A percentile compares a stretch with the other conserved stretches of the same genome.
Evolutionary conservation across 2,888 invertebrate genomes (phyloP).

Genomic region (Athalia rosae): DNA sequence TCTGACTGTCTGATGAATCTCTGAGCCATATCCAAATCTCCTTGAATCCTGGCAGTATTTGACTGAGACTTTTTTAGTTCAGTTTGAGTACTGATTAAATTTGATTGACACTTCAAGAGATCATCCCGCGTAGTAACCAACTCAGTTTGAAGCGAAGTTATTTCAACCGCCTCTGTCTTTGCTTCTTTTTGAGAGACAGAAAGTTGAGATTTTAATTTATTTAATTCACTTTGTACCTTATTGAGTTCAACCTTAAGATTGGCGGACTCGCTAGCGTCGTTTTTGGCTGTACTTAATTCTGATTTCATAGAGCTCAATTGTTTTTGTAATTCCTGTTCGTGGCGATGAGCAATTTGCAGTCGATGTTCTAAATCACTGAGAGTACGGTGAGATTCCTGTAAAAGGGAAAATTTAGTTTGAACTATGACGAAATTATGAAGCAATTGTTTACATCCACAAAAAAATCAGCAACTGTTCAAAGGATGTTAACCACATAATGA

Average conservation of each 20-base stretch:
- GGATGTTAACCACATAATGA: neutral
- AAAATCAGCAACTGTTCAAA: neutral
- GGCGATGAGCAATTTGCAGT: slow-evolving; percentile 74
- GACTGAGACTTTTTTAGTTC: slow-evolving; percentile 71
- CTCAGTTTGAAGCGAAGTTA: slow-evolving; percentile 53
- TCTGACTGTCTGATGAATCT: slow-evolving; percentile 55
- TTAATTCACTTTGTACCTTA: slow-evolving; percentile 64
- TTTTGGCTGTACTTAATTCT: slow-evolving; percentile 68
- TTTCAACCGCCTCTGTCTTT: slow-evolving; percentile 61
- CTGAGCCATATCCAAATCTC: slow-evolving; percentile 55
- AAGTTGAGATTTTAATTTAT: slow-evolving; percentile 61
- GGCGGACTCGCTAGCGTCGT: slow-evolving; percentile 62
- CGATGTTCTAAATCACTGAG: slow-evolving; percentile 77
- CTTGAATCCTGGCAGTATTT: slow-evolving; percentile 55
- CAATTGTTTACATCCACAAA: neutral
- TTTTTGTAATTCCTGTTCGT: slow-evolving; percentile 77
- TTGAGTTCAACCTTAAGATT: slow-evolving; percentile 73
- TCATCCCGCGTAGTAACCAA: slow-evolving; percentile 61
- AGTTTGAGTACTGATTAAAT: slow-evolving; percentile 65
- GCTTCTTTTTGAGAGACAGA: slow-evolving; percentile 59
- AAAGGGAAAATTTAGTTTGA: neutral
- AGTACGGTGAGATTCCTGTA: slow-evolving; percentile 76
- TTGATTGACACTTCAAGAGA: slow-evolving; percentile 56
- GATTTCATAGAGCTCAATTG: slow-evolving; percentile 69
- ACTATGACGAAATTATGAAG: neutral